Base-by-base conservation (phyloP, 2,797 vertebrate genomes). In the Rhinophrynus dorsalis region DNA sequence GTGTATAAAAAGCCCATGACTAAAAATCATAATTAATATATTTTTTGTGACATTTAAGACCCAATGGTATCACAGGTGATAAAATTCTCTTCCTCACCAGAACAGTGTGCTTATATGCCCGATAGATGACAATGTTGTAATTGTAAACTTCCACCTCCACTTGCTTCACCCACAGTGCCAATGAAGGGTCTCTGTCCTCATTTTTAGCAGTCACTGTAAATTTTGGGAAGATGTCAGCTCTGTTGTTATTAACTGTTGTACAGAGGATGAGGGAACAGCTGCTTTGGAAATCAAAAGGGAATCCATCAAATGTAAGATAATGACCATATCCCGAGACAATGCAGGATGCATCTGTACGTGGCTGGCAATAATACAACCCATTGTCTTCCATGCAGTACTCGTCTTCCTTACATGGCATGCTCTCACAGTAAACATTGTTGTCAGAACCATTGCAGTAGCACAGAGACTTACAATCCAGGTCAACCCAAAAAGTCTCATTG, bases 371-470 rank as follows among this genome's bases (percentile, higher is more conserved):
- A 75, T 92, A 95, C 12, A 98, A 85, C 21, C 91, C 92, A 0
- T 87, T 89, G 6, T 82, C 91, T 70, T 96, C 95, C 84, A 94
- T 85, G 84, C 97, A 99, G 62, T 92, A 98, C 75, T 98, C 94
- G 0, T 98, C 94, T 0, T 90, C 82, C 62, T 83, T 89, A 80
- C 97, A 99, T 32, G 95, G 92, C 1, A 85, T 17, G 0, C 85
- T 88, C 81, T 92, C 90, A 12, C 97, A 99, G 87, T 95, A 95
- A 0, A 98, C 91, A 0, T 88, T 93, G 85, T 98, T 98, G 90
- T 98, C 96, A 0, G 96, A 92, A 56, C 96, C 95, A 0, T 99
- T 99, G 87, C 97, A 99, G 84, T 91, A 96, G 89, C 97, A 99
- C 78, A 95, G 94, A 74, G 95, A 94, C 77, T 94, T 95, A 81